Base-by-base conservation (phyloP, 2,113 vertebrate species). In the Sebastes schlegelii region DNA sequence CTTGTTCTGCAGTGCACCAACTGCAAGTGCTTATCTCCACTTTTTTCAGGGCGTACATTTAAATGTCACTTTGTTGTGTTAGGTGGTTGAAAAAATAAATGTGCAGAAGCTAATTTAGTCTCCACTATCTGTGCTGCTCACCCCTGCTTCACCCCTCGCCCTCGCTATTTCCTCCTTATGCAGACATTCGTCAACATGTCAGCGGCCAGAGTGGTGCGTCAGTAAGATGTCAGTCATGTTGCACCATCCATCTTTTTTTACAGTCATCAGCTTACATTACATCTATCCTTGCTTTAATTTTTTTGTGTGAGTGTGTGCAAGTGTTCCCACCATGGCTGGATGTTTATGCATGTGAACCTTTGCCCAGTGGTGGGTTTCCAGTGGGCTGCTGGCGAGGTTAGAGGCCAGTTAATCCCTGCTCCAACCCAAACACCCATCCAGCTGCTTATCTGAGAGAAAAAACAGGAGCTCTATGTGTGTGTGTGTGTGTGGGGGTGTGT, bases 391-490 rank as follows among this genome's bases (percentile, higher is more conserved):
- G 40, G 54, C 19, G 0, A 57, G 42, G 70, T 63, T 5, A 60
- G 21, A 66, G 49, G 60, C 67, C 82, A 70, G 79, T 69, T 62
- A 72, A 75, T 80, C 57, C 60, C 67, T 12, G 43, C 6, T 54
- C 77, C 62, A 83, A 67, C 10, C 19, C 11, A 80, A 83, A 82
- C 75, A 79, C 1, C 21, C 60, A 57, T 46, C 16, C 84, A 81
- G 79, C 84, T 83, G 66, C 69, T 81, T 79, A 81, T 87, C 77
- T 46, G 57, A 14, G 23, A 72, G 49, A 77, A 51, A 40, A 72
- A 48, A 61, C 61, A 60, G 55, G 43, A 52, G 9, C 5, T 46
- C 0, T 45, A 2, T 81, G 11, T 69, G 51, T 63, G 4, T 67
- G 17, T 65, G 45, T 48, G 48, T 69, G 61, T 69, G 74, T 49